Evolutionary conservation across 2,797 vertebrate genomes (phyloP).

Genomic region (Lepus townsendii): DNA sequence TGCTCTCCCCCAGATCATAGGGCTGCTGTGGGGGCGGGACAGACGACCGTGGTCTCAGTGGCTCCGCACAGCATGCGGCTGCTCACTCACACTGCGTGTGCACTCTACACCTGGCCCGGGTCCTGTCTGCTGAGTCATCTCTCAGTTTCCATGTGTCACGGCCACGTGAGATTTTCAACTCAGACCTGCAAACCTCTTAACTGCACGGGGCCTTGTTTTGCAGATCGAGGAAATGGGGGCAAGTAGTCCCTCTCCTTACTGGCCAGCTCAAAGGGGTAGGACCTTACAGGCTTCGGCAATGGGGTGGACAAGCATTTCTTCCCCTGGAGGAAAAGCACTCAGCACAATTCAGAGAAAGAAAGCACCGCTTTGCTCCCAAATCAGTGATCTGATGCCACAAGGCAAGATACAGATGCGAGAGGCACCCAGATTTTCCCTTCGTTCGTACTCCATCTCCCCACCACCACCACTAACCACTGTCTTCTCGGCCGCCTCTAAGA

Average conservation of each 20-base stretch:
- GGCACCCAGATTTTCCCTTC: background rate
- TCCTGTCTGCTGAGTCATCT: background rate
- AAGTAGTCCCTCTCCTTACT: background rate
- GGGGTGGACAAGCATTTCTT: background rate
- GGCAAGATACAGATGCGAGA: background rate
- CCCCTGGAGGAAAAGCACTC: background rate
- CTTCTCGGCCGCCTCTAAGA: background rate
- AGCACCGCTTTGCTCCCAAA: background rate
- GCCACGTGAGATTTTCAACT: background rate
- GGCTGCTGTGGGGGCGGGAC: background rate
- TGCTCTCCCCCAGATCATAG: background rate
- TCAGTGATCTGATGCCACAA: background rate
- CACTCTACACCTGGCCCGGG: background rate
- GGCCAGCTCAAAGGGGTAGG: background rate
- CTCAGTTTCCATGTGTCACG: background rate
- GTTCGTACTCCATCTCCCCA: background rate
- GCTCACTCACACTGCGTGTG: background rate
- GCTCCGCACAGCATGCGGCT: background rate
- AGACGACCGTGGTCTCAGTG: background rate
- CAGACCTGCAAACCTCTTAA: background rate
- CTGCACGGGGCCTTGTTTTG: background rate
- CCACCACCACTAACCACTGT: background rate
- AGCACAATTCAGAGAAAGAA: slow-evolving; percentile 25
- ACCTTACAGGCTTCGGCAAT: background rate
- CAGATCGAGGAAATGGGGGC: background rate